Base-by-base conservation (phyloP, 2,797 vertebrate genomes). In the Sylvia borin region DNA sequence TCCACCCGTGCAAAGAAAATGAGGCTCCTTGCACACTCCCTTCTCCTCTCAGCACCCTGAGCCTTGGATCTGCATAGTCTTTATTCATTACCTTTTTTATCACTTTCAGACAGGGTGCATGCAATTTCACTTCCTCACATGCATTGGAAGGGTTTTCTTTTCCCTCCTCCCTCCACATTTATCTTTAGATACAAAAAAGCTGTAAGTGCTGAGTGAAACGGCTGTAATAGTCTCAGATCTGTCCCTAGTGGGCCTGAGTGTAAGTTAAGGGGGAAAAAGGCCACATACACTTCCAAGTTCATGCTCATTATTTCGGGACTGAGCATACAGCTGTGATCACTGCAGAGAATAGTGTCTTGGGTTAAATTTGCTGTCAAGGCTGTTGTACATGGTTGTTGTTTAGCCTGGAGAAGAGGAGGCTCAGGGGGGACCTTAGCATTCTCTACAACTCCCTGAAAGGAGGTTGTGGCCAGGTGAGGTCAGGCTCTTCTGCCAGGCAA, bases 161-260 rank as follows among this genome's bases (percentile, higher is more conserved):
- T 16, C 78, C 21, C 13, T 8, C 13, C 19, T 20, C 34, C 31
- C 8, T 40, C 65, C 48, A 4, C 11, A 18, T 84, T 67, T 85
- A 38, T 81, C 68, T 91, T 96, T 22, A 89, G 85, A 40, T 42
- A 42, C 0, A 2, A 55, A 86, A 79, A 85, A 84, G 81, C 73
- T 78, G 55, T n/a, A 78, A 71, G 45, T 60, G 80, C 95, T 57
- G 85, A 93, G 70, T 74, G 85, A 85, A 96, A 91, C 54, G 82
- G 67, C 25, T 86, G 38, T 55, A 66, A 85, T 79, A 86, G 92
- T 51, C 67, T 92, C 83, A 79, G 51, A 90, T 83, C 85, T 92
- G 75, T 94, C 96, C 91, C 92, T 60, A 24, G 90, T 60, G 89
- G 71, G 75, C 47, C 83, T 40, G 72, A 88, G 65, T 6, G 50